Conservation (phyloP, 2,113 vertebrate species). For the Takifugu flavidus region DNA sequence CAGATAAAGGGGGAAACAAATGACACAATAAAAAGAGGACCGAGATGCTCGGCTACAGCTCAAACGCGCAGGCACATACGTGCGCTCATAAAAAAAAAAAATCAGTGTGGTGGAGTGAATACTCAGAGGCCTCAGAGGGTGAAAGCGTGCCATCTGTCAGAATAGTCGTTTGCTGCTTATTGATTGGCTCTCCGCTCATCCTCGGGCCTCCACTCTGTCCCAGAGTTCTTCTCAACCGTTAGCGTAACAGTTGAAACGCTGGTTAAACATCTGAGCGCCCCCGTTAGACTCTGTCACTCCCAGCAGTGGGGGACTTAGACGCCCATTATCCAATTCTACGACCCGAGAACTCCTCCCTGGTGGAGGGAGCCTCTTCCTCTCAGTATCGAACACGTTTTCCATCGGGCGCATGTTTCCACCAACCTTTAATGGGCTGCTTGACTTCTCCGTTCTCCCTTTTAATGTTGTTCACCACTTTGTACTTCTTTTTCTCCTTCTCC, state of each 20-base stretch:
- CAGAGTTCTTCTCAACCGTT: constrained; percentile 11
- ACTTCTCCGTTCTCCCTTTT: constrained; percentile 96
- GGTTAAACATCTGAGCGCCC: constrained; percentile 34
- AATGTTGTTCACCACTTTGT: constrained; percentile 88
- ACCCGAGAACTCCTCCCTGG: constrained; percentile 10
- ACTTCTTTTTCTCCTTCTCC: constrained; percentile 88
- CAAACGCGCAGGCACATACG: neutral
- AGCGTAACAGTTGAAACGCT: constrained; percentile 28
- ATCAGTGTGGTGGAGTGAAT: neutral
- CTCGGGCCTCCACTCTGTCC: constrained; percentile 18
- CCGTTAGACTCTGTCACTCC: constrained; percentile 6
- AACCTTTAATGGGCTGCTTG: constrained; percentile 90
- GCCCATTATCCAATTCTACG: constrained; percentile 30
- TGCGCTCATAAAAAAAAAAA: neutral
- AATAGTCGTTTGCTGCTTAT: constrained; percentile 41
- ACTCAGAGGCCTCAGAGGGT: neutral
- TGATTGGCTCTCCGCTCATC: constrained; percentile 53
- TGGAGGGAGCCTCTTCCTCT: constrained; percentile 1
- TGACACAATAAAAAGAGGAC: no score
- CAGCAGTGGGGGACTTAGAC: constrained; percentile 25
- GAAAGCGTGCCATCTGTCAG: no score
- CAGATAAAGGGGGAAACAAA: no score
- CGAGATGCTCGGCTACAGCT: no score
- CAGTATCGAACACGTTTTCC: neutral
- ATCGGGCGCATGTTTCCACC: constrained; percentile 24